Evolutionary conservation across 1,140 invertebrate species (phyloP).

Genomic region (Aphaenogaster rudis): DNA sequence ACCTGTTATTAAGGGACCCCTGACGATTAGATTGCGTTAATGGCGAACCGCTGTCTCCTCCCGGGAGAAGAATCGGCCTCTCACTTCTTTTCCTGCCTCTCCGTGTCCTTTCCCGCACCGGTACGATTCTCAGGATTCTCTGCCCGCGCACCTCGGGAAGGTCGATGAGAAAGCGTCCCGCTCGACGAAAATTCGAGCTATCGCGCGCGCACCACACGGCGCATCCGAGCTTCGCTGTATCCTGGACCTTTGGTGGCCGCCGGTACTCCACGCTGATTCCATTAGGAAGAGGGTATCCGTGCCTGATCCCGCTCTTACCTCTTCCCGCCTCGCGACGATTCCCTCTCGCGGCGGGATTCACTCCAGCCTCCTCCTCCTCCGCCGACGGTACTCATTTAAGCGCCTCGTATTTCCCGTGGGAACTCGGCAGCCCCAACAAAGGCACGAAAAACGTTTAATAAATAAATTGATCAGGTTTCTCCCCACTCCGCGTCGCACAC

Average conservation of each 20-base stretch:
- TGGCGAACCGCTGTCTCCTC: slow-evolving; percentile 78
- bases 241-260: slow-evolving; percentile 29
- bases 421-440: slow-evolving; percentile 72
- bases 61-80: slow-evolving; percentile 63
- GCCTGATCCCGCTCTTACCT: slow-evolving; percentile 50
- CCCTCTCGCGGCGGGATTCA: slow-evolving; percentile 53
- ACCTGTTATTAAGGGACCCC: slow-evolving; percentile 79
- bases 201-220: slow-evolving; percentile 4
- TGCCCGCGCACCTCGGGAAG: background rate
- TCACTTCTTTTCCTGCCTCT: slow-evolving; percentile 35
- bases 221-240: background rate
- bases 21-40: slow-evolving; percentile 79
- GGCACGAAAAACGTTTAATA: slow-evolving; percentile 77
- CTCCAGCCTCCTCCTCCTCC: background rate
- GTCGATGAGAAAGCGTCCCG: slow-evolving; percentile 36
- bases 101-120: slow-evolving; percentile 11
- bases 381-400: slow-evolving; percentile 69
- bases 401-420: slow-evolving; percentile 78
- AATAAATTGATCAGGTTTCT: slow-evolving; percentile 79
- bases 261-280: slow-evolving; percentile 61
- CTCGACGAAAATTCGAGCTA: slow-evolving; percentile 52
- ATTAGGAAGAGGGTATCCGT: slow-evolving; percentile 57
- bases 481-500: slow-evolving; percentile 20
- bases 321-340: slow-evolving; percentile 49
- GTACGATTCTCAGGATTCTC: background rate